Percentiles rank a stretch among this genome's conserved stretches.
Evolutionary conservation across 2,113 vertebrate species (phyloP).

Genomic region (Oryzias curvinotus): DNA sequence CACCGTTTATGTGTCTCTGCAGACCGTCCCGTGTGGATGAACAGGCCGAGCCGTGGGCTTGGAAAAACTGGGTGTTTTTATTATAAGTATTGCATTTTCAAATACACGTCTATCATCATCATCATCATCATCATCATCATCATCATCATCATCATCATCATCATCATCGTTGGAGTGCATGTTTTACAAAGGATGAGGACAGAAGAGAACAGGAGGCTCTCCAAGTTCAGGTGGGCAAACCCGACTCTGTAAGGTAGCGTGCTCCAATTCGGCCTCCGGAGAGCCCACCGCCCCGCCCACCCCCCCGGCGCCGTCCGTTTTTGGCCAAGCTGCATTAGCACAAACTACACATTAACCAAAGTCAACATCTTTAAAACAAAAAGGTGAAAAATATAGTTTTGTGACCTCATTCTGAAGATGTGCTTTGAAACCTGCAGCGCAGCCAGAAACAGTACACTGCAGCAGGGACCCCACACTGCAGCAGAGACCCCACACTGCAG

Average conservation of each 20-base stretch:
- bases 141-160: conserved; percentile 50
- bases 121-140: conserved; percentile 53
- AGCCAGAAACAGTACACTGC: too few relatives aligned
- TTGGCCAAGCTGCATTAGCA: conserved; percentile 30
- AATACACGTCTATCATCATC: conserved; percentile 69
- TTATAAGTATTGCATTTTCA: conserved; percentile 79
- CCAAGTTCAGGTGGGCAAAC: conserved; percentile 39
- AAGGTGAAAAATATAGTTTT: conserved; percentile 52
- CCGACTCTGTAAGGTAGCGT: conserved; percentile 27
- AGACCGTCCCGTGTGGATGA: background rate
- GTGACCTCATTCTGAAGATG: conserved; percentile 50
- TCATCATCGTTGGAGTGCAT: conserved; percentile 64
- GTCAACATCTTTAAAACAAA: conserved; percentile 17
- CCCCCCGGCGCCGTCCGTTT: conserved; percentile 11
- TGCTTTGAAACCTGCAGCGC: conserved; percentile 36
- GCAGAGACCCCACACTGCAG: too few relatives aligned
- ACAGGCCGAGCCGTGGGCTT: conserved; percentile 42
- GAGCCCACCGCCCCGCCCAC: conserved; percentile 16
- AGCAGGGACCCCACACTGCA: too few relatives aligned
- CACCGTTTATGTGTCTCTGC: too few relatives aligned
- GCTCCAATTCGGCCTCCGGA: conserved; percentile 26
- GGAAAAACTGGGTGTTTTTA: conserved; percentile 76
- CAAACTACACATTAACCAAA: conserved; percentile 19
- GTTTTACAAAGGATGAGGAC: conserved; percentile 75
- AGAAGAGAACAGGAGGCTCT: conserved; percentile 59